phyloP scores from a whole-genome alignment of 2,888 invertebrate genomes.

The Camponotus fellah region DNA sequence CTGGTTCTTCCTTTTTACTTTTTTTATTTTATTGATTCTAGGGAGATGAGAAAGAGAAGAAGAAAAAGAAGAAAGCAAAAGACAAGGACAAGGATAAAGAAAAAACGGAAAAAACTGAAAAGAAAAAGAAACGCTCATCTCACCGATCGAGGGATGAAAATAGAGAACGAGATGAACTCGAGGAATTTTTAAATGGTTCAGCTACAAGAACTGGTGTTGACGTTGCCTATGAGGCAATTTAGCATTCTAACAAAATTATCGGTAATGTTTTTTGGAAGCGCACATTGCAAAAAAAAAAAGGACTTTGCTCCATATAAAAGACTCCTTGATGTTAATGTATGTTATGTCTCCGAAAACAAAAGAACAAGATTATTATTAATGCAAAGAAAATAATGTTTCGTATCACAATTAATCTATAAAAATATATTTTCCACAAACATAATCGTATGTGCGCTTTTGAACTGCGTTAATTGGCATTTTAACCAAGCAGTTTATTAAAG shows the following conservation, averaged over 20 bases:
- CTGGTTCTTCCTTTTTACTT: too few relatives aligned
- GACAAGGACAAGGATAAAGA: constrained; percentile 87
- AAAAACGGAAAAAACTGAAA: constrained; percentile 85
- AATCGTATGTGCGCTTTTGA: background rate
- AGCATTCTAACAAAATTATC: constrained; percentile 68
- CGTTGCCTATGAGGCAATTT: constrained; percentile 89
- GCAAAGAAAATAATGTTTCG: background rate
- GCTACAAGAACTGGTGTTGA: constrained; percentile 87
- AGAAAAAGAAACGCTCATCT: constrained; percentile 85
- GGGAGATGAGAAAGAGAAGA: constrained; percentile 88
- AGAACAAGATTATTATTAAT: constrained; percentile 14
- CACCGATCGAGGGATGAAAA: constrained; percentile 86
- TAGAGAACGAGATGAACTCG: constrained; percentile 87
- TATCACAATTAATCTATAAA: constrained; percentile 11
- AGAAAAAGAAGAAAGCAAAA: constrained; percentile 87
- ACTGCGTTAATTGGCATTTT: background rate
- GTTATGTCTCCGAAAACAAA: background rate
- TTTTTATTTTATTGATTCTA: constrained; percentile 66
- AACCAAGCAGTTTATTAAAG: background rate
- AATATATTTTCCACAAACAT: background rate
- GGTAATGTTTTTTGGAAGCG: constrained; percentile 1
- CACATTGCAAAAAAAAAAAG: constrained; percentile 32
- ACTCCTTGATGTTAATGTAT: constrained; percentile 19
- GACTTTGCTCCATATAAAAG: background rate
- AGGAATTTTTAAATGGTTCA: constrained; percentile 89